Percentiles rank a stretch among this genome's conserved stretches.
Evolutionary conservation across 2,113 vertebrate species (phyloP).

Genomic region (Pristiophorus japonicus): DNA sequence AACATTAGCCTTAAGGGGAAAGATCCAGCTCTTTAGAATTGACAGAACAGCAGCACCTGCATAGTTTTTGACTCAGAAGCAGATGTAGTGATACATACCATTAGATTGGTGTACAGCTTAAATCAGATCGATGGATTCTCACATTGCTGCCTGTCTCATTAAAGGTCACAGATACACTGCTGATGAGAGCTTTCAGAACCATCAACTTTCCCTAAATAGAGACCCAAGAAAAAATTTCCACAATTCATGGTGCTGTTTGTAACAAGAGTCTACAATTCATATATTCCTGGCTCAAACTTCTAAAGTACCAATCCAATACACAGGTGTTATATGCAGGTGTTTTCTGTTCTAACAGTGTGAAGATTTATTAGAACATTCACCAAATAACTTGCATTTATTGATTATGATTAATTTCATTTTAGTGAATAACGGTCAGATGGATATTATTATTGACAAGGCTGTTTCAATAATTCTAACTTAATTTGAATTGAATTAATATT

Average conservation of each 20-base stretch:
- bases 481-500: background rate
- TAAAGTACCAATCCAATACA: background rate
- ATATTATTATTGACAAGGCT: background rate
- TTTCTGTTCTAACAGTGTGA: background rate
- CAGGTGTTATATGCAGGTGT: background rate
- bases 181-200: background rate
- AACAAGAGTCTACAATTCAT: background rate
- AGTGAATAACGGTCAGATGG: background rate
- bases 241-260: background rate
- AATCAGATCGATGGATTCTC: background rate
- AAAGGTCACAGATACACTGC: background rate
- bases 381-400: background rate
- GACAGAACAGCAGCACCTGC: background rate
- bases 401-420: background rate
- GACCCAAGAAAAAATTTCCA: background rate
- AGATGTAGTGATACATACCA: no score
- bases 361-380: background rate
- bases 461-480: background rate
- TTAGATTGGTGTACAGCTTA: no score
- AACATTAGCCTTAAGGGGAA: background rate
- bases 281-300: background rate
- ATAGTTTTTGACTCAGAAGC: no score
- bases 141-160: background rate
- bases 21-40: background rate
- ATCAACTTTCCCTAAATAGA: background rate